Evolutionary conservation across 1,140 invertebrate genomes (phyloP), one percentile per base, ranked within the genome.

Genomic region (Drosophila ambigua): DNA sequence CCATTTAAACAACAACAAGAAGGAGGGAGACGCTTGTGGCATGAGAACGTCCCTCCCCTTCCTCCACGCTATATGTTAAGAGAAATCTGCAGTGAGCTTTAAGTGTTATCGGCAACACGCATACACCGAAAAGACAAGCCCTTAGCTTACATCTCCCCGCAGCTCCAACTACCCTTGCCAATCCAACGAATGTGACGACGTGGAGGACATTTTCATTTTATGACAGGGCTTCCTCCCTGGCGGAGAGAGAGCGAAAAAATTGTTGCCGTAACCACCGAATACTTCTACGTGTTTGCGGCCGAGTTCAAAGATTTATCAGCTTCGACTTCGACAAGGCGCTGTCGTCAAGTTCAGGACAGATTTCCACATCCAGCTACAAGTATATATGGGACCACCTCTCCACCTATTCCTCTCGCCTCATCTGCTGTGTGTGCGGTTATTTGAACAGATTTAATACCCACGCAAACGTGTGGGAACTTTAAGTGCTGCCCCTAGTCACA

Each of bases 301-400:
- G 78, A 88, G 82, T 87, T 87, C 82, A 87, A 87, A 87, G 82
- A 87, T 87, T 87, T 87, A 87, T 87, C 82, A 87, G 82, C 79
- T 79, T 82, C 80, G 83, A 85, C 75, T 88, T 88, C 82, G 82
- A 88, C 83, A 81, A 88, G 64, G 82, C 20, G 74, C 83, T 88
- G 82, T 85, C 78, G 78, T 83, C 83, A 60, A 69, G 60, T 85
- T 59, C 64, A 51, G 45, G 41, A 41, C 63, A 26, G 9, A 20
- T 16, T 31, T 50, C 23, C 35, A 54, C 49, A 49, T 54, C 31
- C 48, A 8, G 26, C 45, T 48, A 11, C 35, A 23, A 4, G n/a
- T 26, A 31, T 53, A 48, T 48, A 23, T 57, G 41, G 6, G 5
- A 28, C 31, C 31, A 39, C 35, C 35, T 44, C 39, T 31, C 11